A percentile compares a stretch with the other conserved stretches of the same genome.
These are phyloP conservation scores for Bruchidius siliquastri DNA, from an alignment of 2,888 invertebrate species.

Conservation along the genomic window DNA sequence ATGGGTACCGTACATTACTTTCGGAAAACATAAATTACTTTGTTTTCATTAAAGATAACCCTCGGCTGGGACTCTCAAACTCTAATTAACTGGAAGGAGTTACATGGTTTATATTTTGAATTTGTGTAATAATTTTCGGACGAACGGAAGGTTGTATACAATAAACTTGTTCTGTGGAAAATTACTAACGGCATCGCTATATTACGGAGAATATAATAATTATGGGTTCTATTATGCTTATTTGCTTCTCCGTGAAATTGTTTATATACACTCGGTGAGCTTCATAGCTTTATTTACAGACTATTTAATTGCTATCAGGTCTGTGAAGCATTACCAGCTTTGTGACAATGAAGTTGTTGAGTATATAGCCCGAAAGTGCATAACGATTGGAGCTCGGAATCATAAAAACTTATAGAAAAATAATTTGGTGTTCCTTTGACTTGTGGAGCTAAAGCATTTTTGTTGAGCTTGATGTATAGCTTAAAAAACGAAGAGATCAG, in stretches of 20 bases:
- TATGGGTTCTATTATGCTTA: background rate
- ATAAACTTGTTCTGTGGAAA: background rate
- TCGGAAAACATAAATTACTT: background rate
- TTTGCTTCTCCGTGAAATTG: background rate
- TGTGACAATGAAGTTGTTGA: too few relatives aligned
- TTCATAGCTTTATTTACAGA: too few relatives aligned
- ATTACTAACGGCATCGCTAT: background rate
- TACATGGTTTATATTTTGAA: conserved; percentile 11
- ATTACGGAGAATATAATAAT: background rate
- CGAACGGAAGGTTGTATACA: conserved; percentile 1
- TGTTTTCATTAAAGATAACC: background rate
- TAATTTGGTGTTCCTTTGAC: too few relatives aligned
- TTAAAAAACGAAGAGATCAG: too few relatives aligned
- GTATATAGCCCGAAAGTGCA: too few relatives aligned
- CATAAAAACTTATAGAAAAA: too few relatives aligned
- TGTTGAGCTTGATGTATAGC: too few relatives aligned
- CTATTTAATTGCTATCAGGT: too few relatives aligned
- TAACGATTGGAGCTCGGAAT: too few relatives aligned
- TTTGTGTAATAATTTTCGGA: conserved; percentile 9
- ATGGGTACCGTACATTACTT: background rate
- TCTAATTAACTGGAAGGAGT: conserved; percentile 12
- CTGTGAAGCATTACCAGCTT: too few relatives aligned
- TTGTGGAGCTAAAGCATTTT: too few relatives aligned
- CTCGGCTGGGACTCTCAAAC: conserved; percentile 7
- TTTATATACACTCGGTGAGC: too few relatives aligned